Conservation (phyloP, 2,888 invertebrate genomes). For the Omphaloscelis lunosa region DNA sequence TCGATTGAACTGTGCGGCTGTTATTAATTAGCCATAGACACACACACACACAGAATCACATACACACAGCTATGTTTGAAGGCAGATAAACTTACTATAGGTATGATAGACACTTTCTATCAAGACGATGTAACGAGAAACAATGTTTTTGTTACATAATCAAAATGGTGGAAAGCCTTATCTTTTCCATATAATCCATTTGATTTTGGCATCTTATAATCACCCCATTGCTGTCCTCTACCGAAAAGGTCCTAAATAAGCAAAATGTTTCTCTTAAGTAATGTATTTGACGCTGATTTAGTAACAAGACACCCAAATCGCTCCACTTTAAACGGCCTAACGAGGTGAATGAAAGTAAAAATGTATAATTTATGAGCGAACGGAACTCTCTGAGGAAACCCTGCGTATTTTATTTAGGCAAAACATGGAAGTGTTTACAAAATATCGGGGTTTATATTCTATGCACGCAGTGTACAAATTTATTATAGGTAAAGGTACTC, state of each 20-base stretch:
- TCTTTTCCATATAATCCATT: not conserved
- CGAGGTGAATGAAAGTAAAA: slow-evolving; percentile 55
- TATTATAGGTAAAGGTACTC: slow-evolving; percentile 15
- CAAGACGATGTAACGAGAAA: no score
- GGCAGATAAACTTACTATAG: no score
- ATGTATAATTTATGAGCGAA: slow-evolving; percentile 64
- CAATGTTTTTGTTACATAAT: no score
- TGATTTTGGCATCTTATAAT: not conserved
- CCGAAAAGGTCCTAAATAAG: not conserved
- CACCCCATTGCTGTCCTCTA: not conserved
- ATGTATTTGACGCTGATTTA: slow-evolving; percentile 39
- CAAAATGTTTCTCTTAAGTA: not conserved
- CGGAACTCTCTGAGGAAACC: slow-evolving; percentile 24
- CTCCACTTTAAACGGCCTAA: slow-evolving; percentile 50
- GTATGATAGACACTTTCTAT: no score
- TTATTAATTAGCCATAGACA: no score
- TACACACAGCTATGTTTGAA: no score
- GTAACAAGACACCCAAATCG: slow-evolving; percentile 52
- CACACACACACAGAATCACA: no score
- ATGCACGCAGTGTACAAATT: slow-evolving; percentile 22
- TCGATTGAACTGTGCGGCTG: no score
- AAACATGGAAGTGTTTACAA: slow-evolving; percentile 34
- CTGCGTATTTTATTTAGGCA: slow-evolving; percentile 43
- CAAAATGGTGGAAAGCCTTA: not conserved
- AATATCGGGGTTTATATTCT: slow-evolving; percentile 27